phyloP scores from a whole-genome alignment of 2,888 invertebrate species.

The Apamea anceps region DNA sequence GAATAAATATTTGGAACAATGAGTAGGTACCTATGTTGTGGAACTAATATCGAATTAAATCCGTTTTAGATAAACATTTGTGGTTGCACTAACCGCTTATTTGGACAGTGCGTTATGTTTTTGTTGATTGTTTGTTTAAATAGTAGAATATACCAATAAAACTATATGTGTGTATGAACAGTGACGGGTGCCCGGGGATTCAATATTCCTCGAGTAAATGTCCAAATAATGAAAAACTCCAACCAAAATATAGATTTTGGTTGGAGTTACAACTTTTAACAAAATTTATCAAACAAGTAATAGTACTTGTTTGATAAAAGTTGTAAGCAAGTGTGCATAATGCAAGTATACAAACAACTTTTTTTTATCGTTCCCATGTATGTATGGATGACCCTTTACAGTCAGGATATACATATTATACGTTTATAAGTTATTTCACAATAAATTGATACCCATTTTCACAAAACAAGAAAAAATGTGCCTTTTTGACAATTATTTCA shows the following conservation, averaged over 20 bases:
- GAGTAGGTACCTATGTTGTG: neutral
- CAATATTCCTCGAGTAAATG: neutral
- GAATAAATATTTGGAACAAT: slow-evolving; percentile 6
- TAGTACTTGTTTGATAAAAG: neutral
- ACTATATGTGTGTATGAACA: neutral
- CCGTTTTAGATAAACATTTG: slow-evolving; percentile 25
- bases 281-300: too few relatives aligned
- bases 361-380: neutral
- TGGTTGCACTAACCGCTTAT: slow-evolving; percentile 22
- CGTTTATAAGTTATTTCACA: slow-evolving; percentile 7
- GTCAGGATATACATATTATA: neutral
- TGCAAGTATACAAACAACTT: neutral
- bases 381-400: neutral
- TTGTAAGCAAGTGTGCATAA: neutral
- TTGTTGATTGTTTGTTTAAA: neutral
- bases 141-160: slow-evolving; percentile 6
- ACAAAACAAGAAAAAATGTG: neutral
- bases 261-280: too few relatives aligned
- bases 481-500: neutral
- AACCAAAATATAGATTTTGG: too few relatives aligned
- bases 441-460: neutral
- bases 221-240: neutral
- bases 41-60: neutral
- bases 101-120: slow-evolving; percentile 1
- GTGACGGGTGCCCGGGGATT: neutral